Evolutionary conservation across 2,888 invertebrate genomes (phyloP).

Genomic region (Tortricodes alternella): DNA sequence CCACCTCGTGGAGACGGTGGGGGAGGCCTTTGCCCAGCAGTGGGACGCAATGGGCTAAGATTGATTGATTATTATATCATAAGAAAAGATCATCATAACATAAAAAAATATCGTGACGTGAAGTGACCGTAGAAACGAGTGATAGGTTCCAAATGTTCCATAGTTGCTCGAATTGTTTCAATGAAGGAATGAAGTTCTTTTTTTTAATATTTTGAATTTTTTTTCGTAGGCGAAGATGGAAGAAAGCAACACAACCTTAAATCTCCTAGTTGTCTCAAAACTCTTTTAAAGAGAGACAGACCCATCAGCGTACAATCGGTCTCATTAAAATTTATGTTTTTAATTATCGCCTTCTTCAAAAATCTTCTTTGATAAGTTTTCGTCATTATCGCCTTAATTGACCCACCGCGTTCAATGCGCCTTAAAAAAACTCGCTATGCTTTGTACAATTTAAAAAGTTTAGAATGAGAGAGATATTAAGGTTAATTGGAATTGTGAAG

Average conservation of each 20-base stretch:
- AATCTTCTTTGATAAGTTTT: slow-evolving; percentile 51
- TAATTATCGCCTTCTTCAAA: slow-evolving; percentile 56
- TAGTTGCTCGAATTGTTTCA: too few species aligned
- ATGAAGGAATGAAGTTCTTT: too few species aligned
- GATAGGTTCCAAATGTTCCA: too few species aligned
- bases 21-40: too few species aligned
- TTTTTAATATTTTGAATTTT: too few species aligned
- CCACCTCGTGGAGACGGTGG: too few species aligned
- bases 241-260: not conserved
- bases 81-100: too few species aligned
- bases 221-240: too few species aligned
- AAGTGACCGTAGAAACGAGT: too few species aligned
- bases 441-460: slow-evolving; percentile 31
- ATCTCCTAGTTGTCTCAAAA: slow-evolving; percentile 3
- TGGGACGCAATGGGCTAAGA: too few species aligned
- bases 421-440: slow-evolving; percentile 21
- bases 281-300: slow-evolving; percentile 39
- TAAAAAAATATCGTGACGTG: too few species aligned
- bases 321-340: slow-evolving; percentile 67
- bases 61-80: too few species aligned
- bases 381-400: slow-evolving; percentile 54
- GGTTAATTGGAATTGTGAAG: slow-evolving; percentile 15
- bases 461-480: not conserved
- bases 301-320: slow-evolving; percentile 50
- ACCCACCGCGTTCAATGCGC: slow-evolving; percentile 32